Base-by-base conservation (phyloP, 2,797 vertebrate species). In the Meda fulgida region DNA sequence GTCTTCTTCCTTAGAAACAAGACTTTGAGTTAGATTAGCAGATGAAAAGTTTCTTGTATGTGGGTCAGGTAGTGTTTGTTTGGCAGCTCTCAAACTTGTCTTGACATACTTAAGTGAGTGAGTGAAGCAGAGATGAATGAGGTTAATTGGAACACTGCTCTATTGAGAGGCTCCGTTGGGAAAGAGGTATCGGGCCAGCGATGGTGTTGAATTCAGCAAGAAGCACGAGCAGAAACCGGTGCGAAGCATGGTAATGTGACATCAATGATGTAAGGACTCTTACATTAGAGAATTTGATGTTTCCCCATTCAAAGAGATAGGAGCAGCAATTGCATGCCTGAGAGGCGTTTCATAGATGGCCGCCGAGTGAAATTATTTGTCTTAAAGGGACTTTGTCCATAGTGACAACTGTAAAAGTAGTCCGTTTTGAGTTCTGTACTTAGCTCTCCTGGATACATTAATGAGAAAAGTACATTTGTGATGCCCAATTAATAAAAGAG, bases 111-210 rank as follows among this genome's bases (percentile, higher is more conserved):
- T 88, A 84, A 89, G 36, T 69, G 71, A 85, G 78, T 73, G 75
- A 83, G 85, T 36, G 36, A 36, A 77, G 78, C 43, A 51, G 82
- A 69, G 73, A 83, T 81, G 80, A 89, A 87, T 48, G 86, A 90
- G 89, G 89, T 87, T 90, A 90, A 90, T 90, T 90, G 73, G 85
- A 86, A 78, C 72, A 65, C 36, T 19, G 69, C 79, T 84, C 79
- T 34, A 87, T 79, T 48, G 60, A 87, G 69, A 29, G 23, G n/a
- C 66, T 70, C 87, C 80, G 3, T 48, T 75, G 78, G 89, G 87
- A 88, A 34, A 60, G 26, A 77, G 60, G 80, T 84, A 86, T 71
- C 53, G 80, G 87, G 83, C 58, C 87, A 85, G 83, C 58, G 21
- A 85, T 81, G 78, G 48, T 70, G 77, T 21, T 80, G 83, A 83